A percentile compares a stretch with the other conserved stretches of the same genome.
phyloP scores from a whole-genome alignment of 64 coral and sea anemone species.

The Stylophora pistillata region DNA sequence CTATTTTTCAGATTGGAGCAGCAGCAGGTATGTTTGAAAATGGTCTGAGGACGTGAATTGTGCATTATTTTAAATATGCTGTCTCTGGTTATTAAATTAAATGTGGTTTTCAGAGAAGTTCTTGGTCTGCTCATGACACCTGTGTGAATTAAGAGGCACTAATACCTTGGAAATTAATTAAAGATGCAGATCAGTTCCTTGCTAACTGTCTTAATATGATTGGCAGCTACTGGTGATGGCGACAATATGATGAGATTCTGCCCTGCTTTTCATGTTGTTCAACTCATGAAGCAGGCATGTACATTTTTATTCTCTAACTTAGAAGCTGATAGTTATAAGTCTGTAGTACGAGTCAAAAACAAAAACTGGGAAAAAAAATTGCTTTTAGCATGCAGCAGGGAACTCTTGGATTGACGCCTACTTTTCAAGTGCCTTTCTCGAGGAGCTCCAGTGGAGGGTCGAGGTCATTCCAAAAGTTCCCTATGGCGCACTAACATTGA shows the following conservation, averaged over 20 bases:
- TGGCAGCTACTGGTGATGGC: slow-evolving; percentile 70
- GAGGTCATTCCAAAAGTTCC: too few relatives aligned
- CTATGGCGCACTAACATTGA: not conserved
- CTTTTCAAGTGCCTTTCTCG: too few relatives aligned
- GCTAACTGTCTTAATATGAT: not conserved
- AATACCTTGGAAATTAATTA: not conserved
- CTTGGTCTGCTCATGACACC: not conserved
- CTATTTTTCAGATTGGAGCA: slow-evolving; percentile 55
- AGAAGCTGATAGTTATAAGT: too few relatives aligned
- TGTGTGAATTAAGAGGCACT: not conserved
- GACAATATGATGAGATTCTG: slow-evolving; percentile 76
- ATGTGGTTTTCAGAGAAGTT: not conserved
- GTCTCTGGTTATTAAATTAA: not conserved
- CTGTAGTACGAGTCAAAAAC: too few relatives aligned
- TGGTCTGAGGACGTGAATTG: too few relatives aligned
- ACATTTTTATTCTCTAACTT: too few relatives aligned
- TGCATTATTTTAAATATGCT: not conserved
- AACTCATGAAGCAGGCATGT: slow-evolving; percentile 65
- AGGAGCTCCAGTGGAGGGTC: too few relatives aligned
- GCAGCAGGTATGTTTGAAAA: slow-evolving; percentile 46
- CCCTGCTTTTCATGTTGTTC: slow-evolving; percentile 68
- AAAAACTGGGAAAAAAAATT: too few relatives aligned
- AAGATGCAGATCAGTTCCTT: not conserved
- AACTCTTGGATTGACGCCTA: too few relatives aligned
- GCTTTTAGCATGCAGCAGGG: too few relatives aligned